These are phyloP conservation scores for Butastur rufipennis DNA, from an alignment of 2,113 vertebrate genomes.

Conservation along the genomic window DNA sequence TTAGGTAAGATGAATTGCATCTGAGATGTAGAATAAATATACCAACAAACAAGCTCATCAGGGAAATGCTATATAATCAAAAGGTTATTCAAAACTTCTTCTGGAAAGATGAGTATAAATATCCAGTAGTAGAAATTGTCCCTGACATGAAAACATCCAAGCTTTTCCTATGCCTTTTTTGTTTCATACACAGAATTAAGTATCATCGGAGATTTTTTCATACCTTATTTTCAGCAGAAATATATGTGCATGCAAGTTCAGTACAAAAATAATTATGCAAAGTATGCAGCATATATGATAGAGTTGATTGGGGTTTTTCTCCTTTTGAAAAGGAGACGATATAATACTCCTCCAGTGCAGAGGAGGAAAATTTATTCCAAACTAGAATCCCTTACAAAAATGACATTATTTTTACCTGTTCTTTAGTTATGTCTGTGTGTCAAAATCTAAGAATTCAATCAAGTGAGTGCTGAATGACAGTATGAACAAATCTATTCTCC, in stretches of 20 bases:
- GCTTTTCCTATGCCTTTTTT: not conserved
- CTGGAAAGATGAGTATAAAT: not conserved
- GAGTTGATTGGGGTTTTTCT: not conserved
- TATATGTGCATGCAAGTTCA: not conserved
- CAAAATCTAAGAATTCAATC: not conserved
- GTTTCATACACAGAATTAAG: not conserved
- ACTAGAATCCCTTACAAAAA: not conserved
- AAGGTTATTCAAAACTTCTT: conserved; percentile 20
- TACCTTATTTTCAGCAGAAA: not conserved
- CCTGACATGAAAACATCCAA: not conserved
- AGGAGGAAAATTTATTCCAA: not conserved
- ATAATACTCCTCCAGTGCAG: not conserved
- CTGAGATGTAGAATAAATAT: conserved; percentile 34
- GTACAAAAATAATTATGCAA: conserved; percentile 14
- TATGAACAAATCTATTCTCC: not conserved
- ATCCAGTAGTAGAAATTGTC: not conserved
- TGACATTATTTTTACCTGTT: not conserved
- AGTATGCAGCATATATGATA: not conserved
- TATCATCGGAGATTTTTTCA: not conserved
- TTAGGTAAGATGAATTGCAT: conserved; percentile 19
- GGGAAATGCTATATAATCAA: conserved; percentile 13
- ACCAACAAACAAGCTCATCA: conserved; percentile 48
- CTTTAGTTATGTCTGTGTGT: not conserved
- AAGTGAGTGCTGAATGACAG: not conserved
- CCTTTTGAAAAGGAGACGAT: not conserved